Conservation (phyloP, 2,113 vertebrate genomes). For the Aphyosemion australe region DNA sequence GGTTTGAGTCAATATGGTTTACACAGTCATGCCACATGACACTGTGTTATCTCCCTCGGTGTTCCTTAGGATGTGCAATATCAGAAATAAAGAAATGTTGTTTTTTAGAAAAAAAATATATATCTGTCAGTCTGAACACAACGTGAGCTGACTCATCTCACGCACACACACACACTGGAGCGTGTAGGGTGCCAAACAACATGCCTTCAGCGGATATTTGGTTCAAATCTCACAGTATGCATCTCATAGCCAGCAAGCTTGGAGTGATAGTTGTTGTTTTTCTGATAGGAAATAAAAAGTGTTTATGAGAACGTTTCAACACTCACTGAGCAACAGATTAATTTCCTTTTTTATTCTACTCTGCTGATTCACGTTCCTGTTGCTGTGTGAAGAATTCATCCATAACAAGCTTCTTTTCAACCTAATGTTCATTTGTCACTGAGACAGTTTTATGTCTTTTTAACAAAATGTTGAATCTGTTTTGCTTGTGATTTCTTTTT, state of each 20-base stretch:
- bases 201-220: slow-evolving; percentile 48
- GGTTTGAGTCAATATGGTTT: slow-evolving; percentile 68
- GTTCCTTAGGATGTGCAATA: slow-evolving; percentile 76
- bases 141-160: slow-evolving; percentile 37
- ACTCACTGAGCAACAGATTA: slow-evolving; percentile 10
- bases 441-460: background rate
- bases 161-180: slow-evolving; percentile 33
- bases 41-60: slow-evolving; percentile 50
- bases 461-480: background rate
- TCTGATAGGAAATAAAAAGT: slow-evolving; percentile 27
- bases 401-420: background rate
- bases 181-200: slow-evolving; percentile 64
- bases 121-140: slow-evolving; percentile 17
- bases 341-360: slow-evolving; percentile 14
- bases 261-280: slow-evolving; percentile 32
- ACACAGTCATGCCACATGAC: slow-evolving; percentile 65
- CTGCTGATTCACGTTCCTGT: slow-evolving; percentile 27
- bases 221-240: slow-evolving; percentile 39
- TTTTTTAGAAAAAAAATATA: slow-evolving; percentile 43
- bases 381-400: background rate
- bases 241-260: slow-evolving; percentile 62
- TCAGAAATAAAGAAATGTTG: slow-evolving; percentile 46
- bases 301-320: slow-evolving; percentile 15
- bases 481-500: background rate
- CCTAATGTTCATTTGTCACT: background rate